Conservation (phyloP, 2,113 vertebrate species). For the Pyrgilauda ruficollis region DNA sequence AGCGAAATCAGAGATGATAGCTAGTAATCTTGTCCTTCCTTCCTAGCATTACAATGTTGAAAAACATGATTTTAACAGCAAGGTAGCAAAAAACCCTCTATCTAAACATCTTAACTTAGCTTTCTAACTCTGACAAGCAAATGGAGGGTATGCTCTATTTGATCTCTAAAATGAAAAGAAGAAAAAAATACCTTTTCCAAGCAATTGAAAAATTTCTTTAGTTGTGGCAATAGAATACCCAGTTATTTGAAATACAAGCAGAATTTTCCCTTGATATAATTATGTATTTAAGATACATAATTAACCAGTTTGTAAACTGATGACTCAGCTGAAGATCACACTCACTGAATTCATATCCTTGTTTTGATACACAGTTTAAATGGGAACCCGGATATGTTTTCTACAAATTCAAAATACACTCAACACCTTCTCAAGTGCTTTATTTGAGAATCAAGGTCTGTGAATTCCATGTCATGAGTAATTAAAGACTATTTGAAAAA, state of each 20-base stretch:
- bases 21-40: slow-evolving; percentile 43
- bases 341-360: not conserved
- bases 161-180: not conserved
- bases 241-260: not conserved
- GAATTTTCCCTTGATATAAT: not conserved
- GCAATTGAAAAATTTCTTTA: not conserved
- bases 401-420: not conserved
- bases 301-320: slow-evolving; percentile 32
- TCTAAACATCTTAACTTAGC: not conserved
- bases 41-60: slow-evolving; percentile 1
- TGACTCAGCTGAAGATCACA: not conserved
- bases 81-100: not conserved
- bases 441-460: not conserved
- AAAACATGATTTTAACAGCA: slow-evolving; percentile 25
- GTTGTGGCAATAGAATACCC: not conserved
- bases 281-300: slow-evolving; percentile 3
- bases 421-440: not conserved
- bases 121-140: not conserved
- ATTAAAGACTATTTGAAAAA: not conserved
- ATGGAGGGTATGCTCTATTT: not conserved
- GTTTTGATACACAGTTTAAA: not conserved
- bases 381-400: not conserved
- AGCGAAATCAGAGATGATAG: not conserved
- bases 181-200: not conserved
- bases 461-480: not conserved